Percentiles rank a stretch among this genome's conserved stretches.
These are phyloP conservation scores for Pelobates cultripes DNA, from an alignment of 2,797 vertebrate genomes.

Conservation along the genomic window DNA sequence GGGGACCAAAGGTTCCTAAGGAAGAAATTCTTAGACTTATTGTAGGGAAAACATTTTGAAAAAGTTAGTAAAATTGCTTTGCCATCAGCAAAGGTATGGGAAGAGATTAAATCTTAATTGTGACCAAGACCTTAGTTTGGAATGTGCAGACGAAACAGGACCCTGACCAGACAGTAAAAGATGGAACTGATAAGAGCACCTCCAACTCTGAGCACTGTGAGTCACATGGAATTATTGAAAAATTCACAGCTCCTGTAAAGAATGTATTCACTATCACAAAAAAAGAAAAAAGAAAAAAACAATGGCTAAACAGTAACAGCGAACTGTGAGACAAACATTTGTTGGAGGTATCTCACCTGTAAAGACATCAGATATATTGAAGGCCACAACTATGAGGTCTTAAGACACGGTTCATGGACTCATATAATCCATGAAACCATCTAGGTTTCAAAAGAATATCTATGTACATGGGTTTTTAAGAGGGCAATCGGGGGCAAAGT, in stretches of 20 bases:
- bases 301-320: neutral
- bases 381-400: conserved; percentile 6
- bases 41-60: neutral
- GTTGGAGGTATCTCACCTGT: neutral
- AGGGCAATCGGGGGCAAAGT: neutral
- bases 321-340: neutral
- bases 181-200: neutral
- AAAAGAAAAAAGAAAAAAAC: neutral
- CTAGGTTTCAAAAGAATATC: neutral
- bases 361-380: conserved; percentile 3
- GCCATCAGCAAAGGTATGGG: neutral
- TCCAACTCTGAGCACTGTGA: conserved; percentile 3
- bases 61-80: neutral
- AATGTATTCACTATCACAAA: neutral
- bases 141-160: neutral
- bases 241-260: neutral
- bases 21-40: neutral
- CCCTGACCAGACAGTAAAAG: neutral
- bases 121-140: conserved; percentile 8
- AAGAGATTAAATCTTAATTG: neutral
- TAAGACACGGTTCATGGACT: neutral
- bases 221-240: neutral
- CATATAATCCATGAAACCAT: neutral
- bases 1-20: neutral
- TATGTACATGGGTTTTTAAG: neutral